phyloP scores from a whole-genome alignment of 2,797 vertebrate genomes.

The Characodon lateralis region DNA sequence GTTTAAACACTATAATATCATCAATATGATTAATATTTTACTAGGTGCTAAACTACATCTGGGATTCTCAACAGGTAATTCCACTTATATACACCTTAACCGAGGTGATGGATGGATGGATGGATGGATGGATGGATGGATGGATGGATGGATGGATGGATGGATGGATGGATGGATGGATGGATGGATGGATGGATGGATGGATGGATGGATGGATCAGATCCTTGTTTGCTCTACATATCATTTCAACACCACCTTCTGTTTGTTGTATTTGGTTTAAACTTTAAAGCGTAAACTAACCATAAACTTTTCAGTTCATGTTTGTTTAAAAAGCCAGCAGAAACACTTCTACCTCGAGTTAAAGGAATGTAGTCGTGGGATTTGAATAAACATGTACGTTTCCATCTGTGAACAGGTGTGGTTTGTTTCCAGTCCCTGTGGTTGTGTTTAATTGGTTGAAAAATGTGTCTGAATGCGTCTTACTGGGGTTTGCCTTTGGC shows the following conservation, averaged over 20 bases:
- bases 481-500: slow-evolving; percentile 96
- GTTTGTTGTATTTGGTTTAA: neutral
- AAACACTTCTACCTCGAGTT: neutral
- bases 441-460: slow-evolving; percentile 32
- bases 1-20: neutral
- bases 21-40: neutral
- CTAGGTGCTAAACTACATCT: neutral
- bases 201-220: neutral
- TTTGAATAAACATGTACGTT: neutral
- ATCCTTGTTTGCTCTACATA: neutral
- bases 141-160: no score
- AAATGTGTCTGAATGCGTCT: slow-evolving; percentile 52
- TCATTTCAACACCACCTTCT: neutral
- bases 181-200: neutral
- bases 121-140: no score
- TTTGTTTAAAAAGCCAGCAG: neutral
- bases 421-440: neutral
- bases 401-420: neutral
- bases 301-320: neutral
- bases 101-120: no score
- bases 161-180: neutral
- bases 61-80: neutral
- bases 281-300: no score
- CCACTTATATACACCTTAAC: neutral
- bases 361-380: neutral